Percentiles rank a stretch among this genome's conserved stretches.
Evolutionary conservation across 2,113 vertebrate genomes (phyloP).

Genomic region (Xiphias gladius): DNA sequence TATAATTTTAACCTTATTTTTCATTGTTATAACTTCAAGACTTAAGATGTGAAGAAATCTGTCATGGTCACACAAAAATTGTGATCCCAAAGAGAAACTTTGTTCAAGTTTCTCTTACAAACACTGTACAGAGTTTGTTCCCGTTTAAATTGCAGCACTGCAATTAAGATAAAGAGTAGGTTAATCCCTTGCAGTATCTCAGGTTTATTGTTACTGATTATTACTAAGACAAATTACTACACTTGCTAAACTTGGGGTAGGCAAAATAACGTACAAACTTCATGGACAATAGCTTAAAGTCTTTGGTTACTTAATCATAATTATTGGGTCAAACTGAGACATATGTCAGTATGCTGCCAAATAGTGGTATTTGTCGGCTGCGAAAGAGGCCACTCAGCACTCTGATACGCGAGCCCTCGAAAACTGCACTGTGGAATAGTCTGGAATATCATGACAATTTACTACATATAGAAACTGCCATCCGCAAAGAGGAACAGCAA

Average conservation of each 20-base stretch:
- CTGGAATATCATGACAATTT: background rate
- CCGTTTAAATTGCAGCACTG: background rate
- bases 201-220: conserved; percentile 5
- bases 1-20: background rate
- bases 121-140: background rate
- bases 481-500: conserved; percentile 43
- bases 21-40: background rate
- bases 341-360: background rate
- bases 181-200: background rate
- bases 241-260: background rate
- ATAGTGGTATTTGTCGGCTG: background rate
- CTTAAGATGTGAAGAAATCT: background rate
- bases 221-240: conserved; percentile 6
- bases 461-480: background rate
- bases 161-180: background rate
- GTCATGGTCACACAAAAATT: background rate
- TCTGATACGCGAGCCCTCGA: background rate
- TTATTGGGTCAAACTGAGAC: background rate
- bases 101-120: conserved; percentile 4
- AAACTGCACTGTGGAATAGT: background rate
- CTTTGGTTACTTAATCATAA: conserved; percentile 18
- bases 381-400: conserved; percentile 19
- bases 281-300: background rate
- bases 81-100: background rate
- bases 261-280: conserved; percentile 1